A percentile compares a stretch with the other conserved stretches of the same genome.
Evolutionary conservation across 1,140 invertebrate species (phyloP).

Genomic region (Agrypnia vestita): DNA sequence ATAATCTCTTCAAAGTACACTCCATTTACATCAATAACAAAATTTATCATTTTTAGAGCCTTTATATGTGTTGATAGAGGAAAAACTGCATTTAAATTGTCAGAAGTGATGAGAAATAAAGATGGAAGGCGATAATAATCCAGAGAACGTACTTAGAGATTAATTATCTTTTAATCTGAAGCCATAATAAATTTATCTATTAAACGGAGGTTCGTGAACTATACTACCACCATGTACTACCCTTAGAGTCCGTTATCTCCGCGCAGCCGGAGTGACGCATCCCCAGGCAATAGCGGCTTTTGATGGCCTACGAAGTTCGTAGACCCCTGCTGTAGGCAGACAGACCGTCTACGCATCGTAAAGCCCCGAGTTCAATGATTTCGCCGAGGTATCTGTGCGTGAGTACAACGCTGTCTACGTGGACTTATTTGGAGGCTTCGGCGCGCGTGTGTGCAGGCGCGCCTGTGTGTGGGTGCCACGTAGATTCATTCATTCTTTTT

Average conservation of each 20-base stretch:
- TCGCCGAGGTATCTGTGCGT: slow-evolving; percentile 36
- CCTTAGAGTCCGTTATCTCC: not conserved
- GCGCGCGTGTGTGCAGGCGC: not conserved
- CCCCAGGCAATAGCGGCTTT: slow-evolving; percentile 1
- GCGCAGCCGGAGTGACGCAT: not conserved
- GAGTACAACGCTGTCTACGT: not conserved
- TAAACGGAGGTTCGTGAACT: too few relatives aligned
- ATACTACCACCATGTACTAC: not conserved
- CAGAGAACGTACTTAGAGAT: too few relatives aligned
- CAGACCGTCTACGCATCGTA: slow-evolving; percentile 54
- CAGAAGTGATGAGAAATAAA: too few relatives aligned
- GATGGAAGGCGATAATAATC: too few relatives aligned
- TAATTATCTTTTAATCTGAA: too few relatives aligned
- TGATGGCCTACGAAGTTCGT: slow-evolving; percentile 25
- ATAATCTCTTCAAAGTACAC: too few relatives aligned
- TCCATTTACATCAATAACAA: too few relatives aligned
- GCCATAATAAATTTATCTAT: too few relatives aligned
- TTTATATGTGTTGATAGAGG: too few relatives aligned
- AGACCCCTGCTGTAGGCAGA: slow-evolving; percentile 27
- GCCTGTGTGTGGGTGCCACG: not conserved
- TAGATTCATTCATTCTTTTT: slow-evolving; percentile 23
- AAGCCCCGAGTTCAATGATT: slow-evolving; percentile 52
- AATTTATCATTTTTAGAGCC: too few relatives aligned
- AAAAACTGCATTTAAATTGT: too few relatives aligned
- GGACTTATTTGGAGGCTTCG: not conserved